Percentiles rank a stretch among this genome's conserved stretches.
Evolutionary conservation across 1,140 invertebrate species (phyloP).

Genomic region (Pinna nobilis): DNA sequence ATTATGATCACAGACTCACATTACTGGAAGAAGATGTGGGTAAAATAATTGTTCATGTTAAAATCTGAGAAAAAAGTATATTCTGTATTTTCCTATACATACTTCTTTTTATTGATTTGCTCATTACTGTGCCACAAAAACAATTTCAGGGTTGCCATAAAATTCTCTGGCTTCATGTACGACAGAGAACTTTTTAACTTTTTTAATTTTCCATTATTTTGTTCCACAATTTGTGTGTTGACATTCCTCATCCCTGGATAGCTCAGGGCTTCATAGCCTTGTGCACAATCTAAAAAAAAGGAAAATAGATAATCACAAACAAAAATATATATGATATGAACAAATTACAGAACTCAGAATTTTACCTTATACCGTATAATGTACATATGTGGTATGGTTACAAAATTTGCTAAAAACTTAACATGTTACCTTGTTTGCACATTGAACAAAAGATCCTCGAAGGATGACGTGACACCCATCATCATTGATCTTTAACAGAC

Average conservation of each 20-base stretch:
- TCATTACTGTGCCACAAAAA: slow-evolving; percentile 24
- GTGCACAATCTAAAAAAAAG: slow-evolving; percentile 26
- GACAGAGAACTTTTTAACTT: slow-evolving; percentile 23
- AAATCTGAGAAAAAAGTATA: not conserved
- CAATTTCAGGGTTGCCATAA: slow-evolving; percentile 17
- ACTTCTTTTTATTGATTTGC: slow-evolving; percentile 14
- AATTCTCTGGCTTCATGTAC: slow-evolving; percentile 22
- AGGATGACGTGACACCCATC: no score
- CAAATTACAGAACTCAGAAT: no score
- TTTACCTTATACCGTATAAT: no score
- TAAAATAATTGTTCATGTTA: not conserved
- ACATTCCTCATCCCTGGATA: slow-evolving; percentile 8
- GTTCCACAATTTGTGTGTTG: slow-evolving; percentile 30
- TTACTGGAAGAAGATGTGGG: not conserved
- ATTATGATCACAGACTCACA: not conserved
- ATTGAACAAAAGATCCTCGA: no score
- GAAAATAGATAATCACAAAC: no score
- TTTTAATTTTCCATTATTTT: slow-evolving; percentile 19
- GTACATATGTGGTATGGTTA: no score
- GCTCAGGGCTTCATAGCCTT: slow-evolving; percentile 6
- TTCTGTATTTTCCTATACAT: not conserved
- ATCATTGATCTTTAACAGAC: no score
- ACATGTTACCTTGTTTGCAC: no score
- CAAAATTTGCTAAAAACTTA: no score
- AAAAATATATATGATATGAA: no score